Evolutionary conservation across 2,113 vertebrate genomes (phyloP).

Genomic region (Carlito syrichta): DNA sequence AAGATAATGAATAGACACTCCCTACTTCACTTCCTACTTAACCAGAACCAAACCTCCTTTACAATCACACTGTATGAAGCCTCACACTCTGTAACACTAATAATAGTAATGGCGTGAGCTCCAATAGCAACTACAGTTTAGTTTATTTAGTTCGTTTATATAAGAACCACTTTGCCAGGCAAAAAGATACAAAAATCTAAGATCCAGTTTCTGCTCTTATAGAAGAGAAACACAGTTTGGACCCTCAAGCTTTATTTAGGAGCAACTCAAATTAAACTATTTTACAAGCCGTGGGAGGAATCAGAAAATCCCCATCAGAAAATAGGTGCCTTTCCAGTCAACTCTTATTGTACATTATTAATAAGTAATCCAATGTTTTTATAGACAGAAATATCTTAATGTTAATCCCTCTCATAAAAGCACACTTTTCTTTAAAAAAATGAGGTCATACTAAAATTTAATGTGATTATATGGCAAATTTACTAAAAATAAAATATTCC

Average conservation of each 20-base stretch:
- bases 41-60: not conserved
- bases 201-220: not conserved
- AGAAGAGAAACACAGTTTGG: not conserved
- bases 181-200: constrained; percentile 13
- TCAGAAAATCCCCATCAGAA: not conserved
- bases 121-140: not conserved
- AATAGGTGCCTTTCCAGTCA: not conserved
- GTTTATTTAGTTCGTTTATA: not conserved
- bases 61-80: not conserved
- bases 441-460: not conserved
- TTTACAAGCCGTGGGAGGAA: not conserved
- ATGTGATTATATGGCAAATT: not conserved
- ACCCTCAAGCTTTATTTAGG: not conserved
- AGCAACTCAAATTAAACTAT: not conserved
- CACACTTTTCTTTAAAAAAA: constrained; percentile 23
- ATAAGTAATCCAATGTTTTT: not conserved
- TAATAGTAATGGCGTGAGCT: not conserved
- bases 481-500: constrained; percentile 5
- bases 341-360: not conserved
- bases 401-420: not conserved
- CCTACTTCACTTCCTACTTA: no score
- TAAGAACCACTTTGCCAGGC: not conserved
- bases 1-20: not conserved
- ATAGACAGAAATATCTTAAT: not conserved
- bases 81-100: not conserved